phyloP scores from a whole-genome alignment of 2,113 vertebrate genomes.

The Stigmatopora argus region DNA sequence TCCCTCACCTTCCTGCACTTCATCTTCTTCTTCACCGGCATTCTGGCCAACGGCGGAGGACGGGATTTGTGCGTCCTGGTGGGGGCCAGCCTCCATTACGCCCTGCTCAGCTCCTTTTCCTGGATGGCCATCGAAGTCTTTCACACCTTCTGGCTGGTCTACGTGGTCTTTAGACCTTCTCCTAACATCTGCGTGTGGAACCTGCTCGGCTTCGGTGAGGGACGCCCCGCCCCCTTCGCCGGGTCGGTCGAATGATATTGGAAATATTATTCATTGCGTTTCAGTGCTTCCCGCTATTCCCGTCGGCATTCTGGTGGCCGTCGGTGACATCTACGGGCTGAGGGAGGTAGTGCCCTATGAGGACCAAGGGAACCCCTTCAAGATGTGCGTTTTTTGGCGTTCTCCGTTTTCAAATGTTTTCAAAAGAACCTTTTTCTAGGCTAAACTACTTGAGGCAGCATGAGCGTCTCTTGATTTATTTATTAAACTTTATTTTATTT shows the following conservation, averaged over 20 bases:
- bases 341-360: conserved; percentile 36
- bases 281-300: conserved; percentile 61
- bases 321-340: conserved; percentile 61
- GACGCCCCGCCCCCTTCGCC: no score
- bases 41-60: conserved; percentile 56
- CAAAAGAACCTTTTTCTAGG: no score
- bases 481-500: no score
- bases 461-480: no score
- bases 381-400: conserved; percentile 53
- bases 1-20: conserved; percentile 58
- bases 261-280: neutral
- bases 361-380: conserved; percentile 38
- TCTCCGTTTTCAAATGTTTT: no score
- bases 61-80: conserved; percentile 41
- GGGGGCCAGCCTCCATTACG: conserved; percentile 63
- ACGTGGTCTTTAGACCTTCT: conserved; percentile 53
- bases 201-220: conserved; percentile 69
- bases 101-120: conserved; percentile 61
- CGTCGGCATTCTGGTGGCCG: conserved; percentile 39
- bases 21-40: conserved; percentile 63
- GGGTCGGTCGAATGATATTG: neutral
- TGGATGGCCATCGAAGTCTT: conserved; percentile 74
- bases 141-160: conserved; percentile 70
- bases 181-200: conserved; percentile 52
- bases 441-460: no score